These are phyloP conservation scores for Tor tambroides DNA, from an alignment of 2,113 vertebrate species.

Conservation along the genomic window DNA sequence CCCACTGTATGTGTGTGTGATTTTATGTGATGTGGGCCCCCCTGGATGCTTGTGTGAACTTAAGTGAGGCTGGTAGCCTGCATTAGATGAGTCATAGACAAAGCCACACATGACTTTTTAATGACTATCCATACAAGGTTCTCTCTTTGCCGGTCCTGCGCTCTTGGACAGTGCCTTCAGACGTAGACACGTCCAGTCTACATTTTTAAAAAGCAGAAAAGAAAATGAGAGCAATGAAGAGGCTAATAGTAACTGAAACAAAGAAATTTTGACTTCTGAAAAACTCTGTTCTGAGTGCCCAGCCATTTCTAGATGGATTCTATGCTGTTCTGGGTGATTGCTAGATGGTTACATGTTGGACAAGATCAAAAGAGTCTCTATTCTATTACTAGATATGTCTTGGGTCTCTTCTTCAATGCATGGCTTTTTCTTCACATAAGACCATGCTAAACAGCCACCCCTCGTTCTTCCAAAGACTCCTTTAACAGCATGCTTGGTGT, in stretches of 20 bases:
- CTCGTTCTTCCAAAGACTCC: slow-evolving; percentile 32
- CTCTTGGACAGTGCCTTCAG: background rate
- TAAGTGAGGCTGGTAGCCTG: slow-evolving; percentile 24
- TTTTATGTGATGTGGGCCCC: slow-evolving; percentile 39
- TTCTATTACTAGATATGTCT: background rate
- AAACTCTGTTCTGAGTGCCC: no score
- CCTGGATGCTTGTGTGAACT: slow-evolving; percentile 41
- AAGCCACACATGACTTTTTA: slow-evolving; percentile 34
- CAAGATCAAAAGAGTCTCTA: background rate
- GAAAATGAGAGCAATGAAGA: background rate
- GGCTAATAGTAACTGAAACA: background rate
- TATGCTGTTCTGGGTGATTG: background rate
- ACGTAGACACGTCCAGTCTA: background rate
- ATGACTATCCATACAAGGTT: slow-evolving; percentile 22
- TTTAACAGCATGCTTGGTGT: slow-evolving; percentile 34
- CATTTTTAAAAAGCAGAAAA: background rate
- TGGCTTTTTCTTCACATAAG: background rate
- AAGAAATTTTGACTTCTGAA: background rate
- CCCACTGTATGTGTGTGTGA: slow-evolving; percentile 41
- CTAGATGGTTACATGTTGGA: background rate
- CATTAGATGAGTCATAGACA: slow-evolving; percentile 45
- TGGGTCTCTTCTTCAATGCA: background rate
- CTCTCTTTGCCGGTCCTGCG: background rate
- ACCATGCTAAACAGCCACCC: slow-evolving; percentile 2
- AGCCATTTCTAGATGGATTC: background rate